Conservation (phyloP, 2,888 invertebrate species). For the Alloplasta piceator region DNA sequence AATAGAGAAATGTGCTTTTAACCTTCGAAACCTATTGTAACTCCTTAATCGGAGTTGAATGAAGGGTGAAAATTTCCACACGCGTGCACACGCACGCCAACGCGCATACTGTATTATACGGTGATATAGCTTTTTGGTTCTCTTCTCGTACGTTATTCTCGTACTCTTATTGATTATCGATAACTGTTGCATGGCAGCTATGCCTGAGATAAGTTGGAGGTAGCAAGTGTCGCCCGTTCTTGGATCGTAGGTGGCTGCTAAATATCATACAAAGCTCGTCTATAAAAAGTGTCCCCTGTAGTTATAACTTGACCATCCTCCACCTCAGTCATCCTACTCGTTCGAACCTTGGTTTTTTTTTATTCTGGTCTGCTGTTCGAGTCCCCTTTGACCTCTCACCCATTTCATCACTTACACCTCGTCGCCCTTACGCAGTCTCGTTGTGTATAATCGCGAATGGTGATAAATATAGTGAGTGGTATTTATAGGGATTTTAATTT, state of each 20-base stretch:
- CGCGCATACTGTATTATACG: conserved; percentile 10
- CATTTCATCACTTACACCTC: no score
- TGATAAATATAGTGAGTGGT: no score
- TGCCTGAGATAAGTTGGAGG: background rate
- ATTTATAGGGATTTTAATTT: no score
- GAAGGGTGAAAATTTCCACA: no score
- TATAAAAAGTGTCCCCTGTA: conserved; percentile 12
- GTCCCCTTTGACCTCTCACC: no score
- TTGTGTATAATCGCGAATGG: no score
- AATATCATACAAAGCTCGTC: conserved; percentile 42
- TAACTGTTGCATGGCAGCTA: conserved; percentile 22
- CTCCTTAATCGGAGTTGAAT: no score
- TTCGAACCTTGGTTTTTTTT: background rate
- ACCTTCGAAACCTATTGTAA: no score
- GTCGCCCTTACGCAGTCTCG: no score
- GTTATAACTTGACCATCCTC: background rate
- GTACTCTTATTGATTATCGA: conserved; percentile 61
- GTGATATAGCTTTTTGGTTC: conserved; percentile 28
- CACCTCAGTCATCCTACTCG: no score
- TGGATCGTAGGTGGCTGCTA: conserved; percentile 22
- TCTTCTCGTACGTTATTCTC: conserved; percentile 15
- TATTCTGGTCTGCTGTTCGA: conserved; percentile 8
- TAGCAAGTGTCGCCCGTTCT: background rate
- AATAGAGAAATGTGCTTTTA: no score
- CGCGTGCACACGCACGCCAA: background rate